phyloP scores from a whole-genome alignment of 2,797 vertebrate species.

The Acanthiza pusilla region DNA sequence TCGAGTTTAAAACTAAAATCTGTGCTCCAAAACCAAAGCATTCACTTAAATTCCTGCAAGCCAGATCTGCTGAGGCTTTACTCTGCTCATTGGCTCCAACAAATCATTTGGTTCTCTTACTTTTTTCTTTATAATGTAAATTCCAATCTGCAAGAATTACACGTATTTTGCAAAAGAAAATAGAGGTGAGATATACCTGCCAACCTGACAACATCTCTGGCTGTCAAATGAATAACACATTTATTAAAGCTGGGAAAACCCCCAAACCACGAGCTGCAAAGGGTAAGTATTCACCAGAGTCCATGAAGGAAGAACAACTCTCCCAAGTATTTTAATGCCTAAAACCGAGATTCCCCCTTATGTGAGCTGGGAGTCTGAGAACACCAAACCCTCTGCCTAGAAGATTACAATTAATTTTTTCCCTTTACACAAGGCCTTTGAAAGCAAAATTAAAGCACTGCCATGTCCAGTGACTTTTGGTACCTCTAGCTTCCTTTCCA shows the following conservation, averaged over 20 bases:
- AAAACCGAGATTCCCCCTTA: neutral
- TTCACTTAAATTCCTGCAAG: neutral
- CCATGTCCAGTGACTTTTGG: neutral
- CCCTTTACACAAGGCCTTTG: neutral
- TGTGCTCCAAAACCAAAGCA: neutral
- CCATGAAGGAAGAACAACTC: neutral
- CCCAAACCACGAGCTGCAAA: neutral
- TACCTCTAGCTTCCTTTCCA: neutral
- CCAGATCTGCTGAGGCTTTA: neutral
- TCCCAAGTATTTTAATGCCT: neutral
- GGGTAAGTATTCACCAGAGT: neutral
- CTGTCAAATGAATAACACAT: neutral
- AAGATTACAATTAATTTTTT: neutral
- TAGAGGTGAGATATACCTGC: neutral
- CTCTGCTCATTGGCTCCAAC: too few relatives aligned
- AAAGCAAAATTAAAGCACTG: neutral
- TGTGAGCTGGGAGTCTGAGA: neutral
- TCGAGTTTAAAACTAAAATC: neutral
- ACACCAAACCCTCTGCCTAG: neutral
- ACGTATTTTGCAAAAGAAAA: neutral
- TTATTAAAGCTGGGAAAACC: neutral
- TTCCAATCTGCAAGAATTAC: neutral
- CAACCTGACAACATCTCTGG: neutral
- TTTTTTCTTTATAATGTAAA: neutral
- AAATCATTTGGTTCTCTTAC: neutral